Evolutionary conservation across 1,140 invertebrate species (phyloP).

Genomic region (Nephila pilipes): DNA sequence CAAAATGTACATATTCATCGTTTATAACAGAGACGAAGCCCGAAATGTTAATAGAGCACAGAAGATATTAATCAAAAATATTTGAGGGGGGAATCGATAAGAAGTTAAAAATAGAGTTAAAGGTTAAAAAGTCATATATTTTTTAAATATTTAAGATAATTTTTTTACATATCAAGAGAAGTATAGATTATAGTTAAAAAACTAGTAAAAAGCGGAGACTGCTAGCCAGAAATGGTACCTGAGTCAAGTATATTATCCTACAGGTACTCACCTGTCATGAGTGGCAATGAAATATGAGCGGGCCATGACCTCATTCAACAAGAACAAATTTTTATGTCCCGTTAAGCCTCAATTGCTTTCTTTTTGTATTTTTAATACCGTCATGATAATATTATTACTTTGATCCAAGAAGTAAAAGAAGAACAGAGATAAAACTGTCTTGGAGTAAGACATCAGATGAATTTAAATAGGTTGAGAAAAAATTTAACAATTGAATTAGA

Average conservation of each 20-base stretch:
- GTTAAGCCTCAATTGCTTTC: slow-evolving; percentile 21
- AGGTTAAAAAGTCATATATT: too few species aligned
- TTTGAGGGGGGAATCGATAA: too few species aligned
- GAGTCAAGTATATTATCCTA: background rate
- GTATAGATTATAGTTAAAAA: background rate
- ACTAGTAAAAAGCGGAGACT: background rate
- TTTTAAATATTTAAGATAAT: too few species aligned
- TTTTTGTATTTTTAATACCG: slow-evolving; percentile 32
- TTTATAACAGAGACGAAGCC: too few species aligned
- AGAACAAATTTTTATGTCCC: slow-evolving; percentile 41
- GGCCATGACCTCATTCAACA: slow-evolving; percentile 11
- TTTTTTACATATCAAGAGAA: too few species aligned
- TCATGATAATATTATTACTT: slow-evolving; percentile 36
- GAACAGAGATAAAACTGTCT: background rate
- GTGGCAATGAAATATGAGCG: slow-evolving; percentile 8
- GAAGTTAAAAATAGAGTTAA: too few species aligned
- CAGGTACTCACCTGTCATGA: slow-evolving; percentile 22
- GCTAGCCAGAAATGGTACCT: background rate
- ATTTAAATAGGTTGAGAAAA: background rate
- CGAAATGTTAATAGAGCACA: too few species aligned
- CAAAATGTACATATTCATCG: too few species aligned
- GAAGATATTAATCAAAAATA: too few species aligned
- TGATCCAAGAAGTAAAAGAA: background rate
- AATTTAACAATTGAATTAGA: slow-evolving; percentile 7
- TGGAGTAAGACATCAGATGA: background rate